Conservation (phyloP, 2,888 invertebrate species). For the Hydriomena furcata region DNA sequence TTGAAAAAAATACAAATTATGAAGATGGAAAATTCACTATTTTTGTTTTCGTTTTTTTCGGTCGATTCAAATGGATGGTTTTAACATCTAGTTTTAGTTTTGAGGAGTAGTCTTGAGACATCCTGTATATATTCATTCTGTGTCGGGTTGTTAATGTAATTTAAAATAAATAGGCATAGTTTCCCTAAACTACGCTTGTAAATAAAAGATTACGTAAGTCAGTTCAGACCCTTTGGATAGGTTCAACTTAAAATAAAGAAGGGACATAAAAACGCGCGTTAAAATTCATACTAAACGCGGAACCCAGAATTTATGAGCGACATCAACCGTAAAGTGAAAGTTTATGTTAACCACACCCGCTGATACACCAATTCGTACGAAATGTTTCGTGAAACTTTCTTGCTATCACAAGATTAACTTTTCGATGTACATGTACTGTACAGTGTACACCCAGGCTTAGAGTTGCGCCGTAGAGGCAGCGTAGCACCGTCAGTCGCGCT, state of each 20-base stretch:
- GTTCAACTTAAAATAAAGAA: conserved; percentile 25
- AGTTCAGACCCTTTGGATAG: conserved; percentile 19
- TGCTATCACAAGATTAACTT: conserved; percentile 54
- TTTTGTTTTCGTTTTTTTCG: no score
- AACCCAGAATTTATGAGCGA: conserved; percentile 27
- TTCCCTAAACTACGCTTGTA: background rate
- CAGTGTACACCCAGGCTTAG: conserved; percentile 43
- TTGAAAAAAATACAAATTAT: no score
- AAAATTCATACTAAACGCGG: conserved; percentile 21
- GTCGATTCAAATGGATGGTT: no score
- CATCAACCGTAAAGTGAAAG: conserved; percentile 37
- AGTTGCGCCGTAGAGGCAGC: conserved; percentile 63
- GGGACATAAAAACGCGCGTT: conserved; percentile 22
- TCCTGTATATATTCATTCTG: no score
- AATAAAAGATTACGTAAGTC: background rate
- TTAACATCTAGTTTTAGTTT: no score
- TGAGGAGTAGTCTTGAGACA: no score
- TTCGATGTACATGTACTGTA: conserved; percentile 46
- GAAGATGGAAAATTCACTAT: no score
- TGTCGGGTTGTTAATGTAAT: no score
- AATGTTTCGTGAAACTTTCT: conserved; percentile 48
- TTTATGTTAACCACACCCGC: conserved; percentile 36
- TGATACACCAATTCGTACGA: conserved; percentile 40
- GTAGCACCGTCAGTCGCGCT: conserved; percentile 63
- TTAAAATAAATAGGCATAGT: background rate